Percentiles rank a stretch among this genome's conserved stretches.
These are phyloP conservation scores for Chrysochloris asiatica DNA, from an alignment of 2,113 vertebrate genomes.

Conservation along the genomic window DNA sequence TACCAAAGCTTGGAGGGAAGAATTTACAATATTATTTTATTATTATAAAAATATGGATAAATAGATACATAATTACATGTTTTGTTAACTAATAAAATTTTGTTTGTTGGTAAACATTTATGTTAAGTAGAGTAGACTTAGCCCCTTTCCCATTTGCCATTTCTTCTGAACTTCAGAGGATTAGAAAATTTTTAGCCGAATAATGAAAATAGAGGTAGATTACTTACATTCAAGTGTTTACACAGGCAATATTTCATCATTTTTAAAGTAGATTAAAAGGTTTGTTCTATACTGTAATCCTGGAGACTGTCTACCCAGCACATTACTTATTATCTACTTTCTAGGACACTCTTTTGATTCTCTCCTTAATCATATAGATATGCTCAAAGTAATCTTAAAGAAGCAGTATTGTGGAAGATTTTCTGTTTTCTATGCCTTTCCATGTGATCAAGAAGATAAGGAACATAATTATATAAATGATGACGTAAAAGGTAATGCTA, in stretches of 20 bases:
- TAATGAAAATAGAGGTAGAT: neutral
- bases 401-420: neutral
- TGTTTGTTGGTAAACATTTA: neutral
- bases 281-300: neutral
- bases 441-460: neutral
- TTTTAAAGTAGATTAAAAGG: neutral
- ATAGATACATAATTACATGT: neutral
- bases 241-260: neutral
- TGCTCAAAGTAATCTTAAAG: neutral
- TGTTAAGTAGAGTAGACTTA: neutral
- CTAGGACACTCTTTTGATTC: neutral
- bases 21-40: neutral
- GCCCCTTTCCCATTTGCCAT: neutral
- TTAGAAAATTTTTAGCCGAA: neutral
- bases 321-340: neutral
- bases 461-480: neutral
- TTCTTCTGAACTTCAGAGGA: neutral
- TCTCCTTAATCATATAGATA: neutral
- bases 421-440: neutral
- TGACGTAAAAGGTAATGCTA: neutral
- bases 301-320: neutral
- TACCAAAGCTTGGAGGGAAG: no score
- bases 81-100: neutral
- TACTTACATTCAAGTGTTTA: neutral
- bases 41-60: neutral